These are phyloP conservation scores for Perca schrenkii DNA, from an alignment of 2,113 vertebrate genomes.

Conservation along the genomic window DNA sequence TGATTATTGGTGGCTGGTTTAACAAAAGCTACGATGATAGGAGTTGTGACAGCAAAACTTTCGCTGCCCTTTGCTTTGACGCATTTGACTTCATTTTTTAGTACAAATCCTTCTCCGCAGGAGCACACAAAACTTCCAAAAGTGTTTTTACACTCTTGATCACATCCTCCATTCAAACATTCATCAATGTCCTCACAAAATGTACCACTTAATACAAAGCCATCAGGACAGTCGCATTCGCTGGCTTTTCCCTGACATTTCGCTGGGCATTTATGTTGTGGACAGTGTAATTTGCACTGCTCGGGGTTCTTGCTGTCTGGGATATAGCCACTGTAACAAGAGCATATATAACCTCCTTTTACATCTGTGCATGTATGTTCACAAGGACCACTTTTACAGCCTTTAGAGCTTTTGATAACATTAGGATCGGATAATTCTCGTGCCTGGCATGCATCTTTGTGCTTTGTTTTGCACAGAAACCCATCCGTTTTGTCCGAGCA, in stretches of 20 bases:
- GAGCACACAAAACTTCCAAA: conserved; percentile 68
- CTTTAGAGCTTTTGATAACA: neutral
- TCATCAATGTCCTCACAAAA: conserved; percentile 62
- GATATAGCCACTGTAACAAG: conserved; percentile 56
- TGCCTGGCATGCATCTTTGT: conserved; percentile 51
- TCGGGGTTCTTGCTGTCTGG: conserved; percentile 38
- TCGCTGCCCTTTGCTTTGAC: neutral
- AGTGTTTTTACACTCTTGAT: conserved; percentile 51
- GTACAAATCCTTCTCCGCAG: conserved; percentile 37
- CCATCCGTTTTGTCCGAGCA: conserved; percentile 73
- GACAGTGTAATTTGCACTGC: conserved; percentile 55
- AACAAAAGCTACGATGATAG: neutral
- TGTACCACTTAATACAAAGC: neutral
- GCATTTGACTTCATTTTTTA: conserved; percentile 21
- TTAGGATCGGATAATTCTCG: neutral
- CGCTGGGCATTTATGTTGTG: conserved; percentile 32
- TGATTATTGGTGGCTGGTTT: conserved; percentile 19
- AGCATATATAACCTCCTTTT: conserved; percentile 68
- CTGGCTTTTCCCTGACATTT: neutral
- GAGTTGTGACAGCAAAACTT: conserved; percentile 2
- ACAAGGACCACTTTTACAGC: conserved; percentile 64
- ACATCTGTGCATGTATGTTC: conserved; percentile 58
- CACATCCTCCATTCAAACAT: neutral
- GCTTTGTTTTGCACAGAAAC: conserved; percentile 74
- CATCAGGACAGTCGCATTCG: conserved; percentile 41